A percentile compares a stretch with the other conserved stretches of the same genome.
phyloP scores from a whole-genome alignment of 1,140 invertebrate species.

The Parasteatoda tepidariorum region DNA sequence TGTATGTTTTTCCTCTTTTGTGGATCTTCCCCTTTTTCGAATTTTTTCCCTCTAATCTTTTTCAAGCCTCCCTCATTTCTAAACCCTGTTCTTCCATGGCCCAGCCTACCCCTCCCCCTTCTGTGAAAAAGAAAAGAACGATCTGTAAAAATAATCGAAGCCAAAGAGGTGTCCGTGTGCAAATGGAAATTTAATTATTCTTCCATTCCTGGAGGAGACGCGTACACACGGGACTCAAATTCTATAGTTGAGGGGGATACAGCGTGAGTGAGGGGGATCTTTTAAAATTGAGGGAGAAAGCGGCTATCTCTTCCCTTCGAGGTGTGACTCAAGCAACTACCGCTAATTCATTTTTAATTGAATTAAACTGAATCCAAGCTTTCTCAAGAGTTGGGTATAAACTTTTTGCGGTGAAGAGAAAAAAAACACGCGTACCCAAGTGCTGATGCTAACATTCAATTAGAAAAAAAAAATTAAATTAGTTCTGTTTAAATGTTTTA shows the following conservation, averaged over 20 bases:
- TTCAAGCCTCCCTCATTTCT: not conserved
- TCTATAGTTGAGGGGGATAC: not conserved
- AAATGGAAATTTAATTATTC: conserved; percentile 62
- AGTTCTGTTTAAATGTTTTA: too few relatives aligned
- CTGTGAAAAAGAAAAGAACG: conserved; percentile 33
- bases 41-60: conserved; percentile 8
- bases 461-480: too few relatives aligned
- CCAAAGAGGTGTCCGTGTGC: conserved; percentile 60
- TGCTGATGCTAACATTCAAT: too few relatives aligned
- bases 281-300: conserved; percentile 1
- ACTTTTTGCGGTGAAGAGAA: too few relatives aligned
- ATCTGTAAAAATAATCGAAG: conserved; percentile 60
- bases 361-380: too few relatives aligned
- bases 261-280: too few relatives aligned
- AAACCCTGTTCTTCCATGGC: too few relatives aligned
- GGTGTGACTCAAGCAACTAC: conserved; percentile 13
- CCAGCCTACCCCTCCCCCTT: too few relatives aligned
- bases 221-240: conserved; percentile 16
- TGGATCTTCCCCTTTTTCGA: not conserved
- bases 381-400: too few relatives aligned
- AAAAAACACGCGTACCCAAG: too few relatives aligned
- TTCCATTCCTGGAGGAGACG: conserved; percentile 17
- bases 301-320: not conserved
- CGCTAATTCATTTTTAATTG: too few relatives aligned
- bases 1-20: not conserved